Percentiles rank a stretch among this genome's conserved stretches.
These are phyloP conservation scores for Rhinoderma darwinii DNA, from an alignment of 2,113 vertebrate species.

Conservation along the genomic window DNA sequence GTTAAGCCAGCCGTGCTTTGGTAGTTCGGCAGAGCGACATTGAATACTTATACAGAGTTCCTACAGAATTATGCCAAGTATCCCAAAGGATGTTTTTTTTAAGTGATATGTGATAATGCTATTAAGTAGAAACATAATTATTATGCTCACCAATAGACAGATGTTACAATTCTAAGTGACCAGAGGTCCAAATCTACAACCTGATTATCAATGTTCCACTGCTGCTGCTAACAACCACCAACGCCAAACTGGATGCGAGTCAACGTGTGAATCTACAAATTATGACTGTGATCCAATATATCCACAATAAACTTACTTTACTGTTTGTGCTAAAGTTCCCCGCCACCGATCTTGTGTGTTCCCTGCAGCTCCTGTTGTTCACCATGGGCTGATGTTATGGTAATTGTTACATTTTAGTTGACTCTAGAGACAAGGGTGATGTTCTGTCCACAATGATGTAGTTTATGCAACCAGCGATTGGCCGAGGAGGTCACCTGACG, in stretches of 20 bases:
- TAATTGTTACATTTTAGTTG: too few relatives aligned
- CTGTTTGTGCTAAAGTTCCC: too few relatives aligned
- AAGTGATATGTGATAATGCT: neutral
- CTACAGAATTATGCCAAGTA: neutral
- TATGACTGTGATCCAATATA: neutral
- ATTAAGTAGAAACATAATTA: slow-evolving; percentile 26
- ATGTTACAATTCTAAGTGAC: neutral
- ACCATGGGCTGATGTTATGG: too few relatives aligned
- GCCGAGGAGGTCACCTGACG: neutral
- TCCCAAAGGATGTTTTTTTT: neutral
- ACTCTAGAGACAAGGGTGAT: too few relatives aligned
- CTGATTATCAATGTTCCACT: neutral
- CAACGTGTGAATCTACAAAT: neutral
- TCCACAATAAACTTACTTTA: neutral
- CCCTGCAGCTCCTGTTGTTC: too few relatives aligned
- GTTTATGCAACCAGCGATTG: too few relatives aligned
- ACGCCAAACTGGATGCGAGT: slow-evolving; percentile 1
- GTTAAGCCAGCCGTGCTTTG: slow-evolving; percentile 1
- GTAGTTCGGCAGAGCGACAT: neutral
- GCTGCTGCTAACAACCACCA: neutral
- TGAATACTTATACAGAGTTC: neutral
- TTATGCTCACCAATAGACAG: slow-evolving; percentile 12
- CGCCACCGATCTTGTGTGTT: too few relatives aligned
- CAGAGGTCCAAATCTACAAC: slow-evolving; percentile 2
- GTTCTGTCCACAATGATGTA: too few relatives aligned